These are phyloP conservation scores for Euwallacea fornicatus DNA, from an alignment of 1,140 invertebrate species.

Conservation along the genomic window DNA sequence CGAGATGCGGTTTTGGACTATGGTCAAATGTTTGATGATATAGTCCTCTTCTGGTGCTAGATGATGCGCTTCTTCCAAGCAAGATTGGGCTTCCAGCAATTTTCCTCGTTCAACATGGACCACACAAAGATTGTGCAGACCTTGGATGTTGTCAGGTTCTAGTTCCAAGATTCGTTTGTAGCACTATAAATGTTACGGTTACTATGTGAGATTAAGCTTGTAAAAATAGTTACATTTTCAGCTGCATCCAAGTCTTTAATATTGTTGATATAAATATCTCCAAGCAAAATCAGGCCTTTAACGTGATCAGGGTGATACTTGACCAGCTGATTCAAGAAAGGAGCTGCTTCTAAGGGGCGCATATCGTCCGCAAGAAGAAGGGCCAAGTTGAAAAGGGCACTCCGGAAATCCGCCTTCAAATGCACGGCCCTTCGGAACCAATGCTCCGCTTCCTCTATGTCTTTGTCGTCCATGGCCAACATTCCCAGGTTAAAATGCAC, in stretches of 20 bases:
- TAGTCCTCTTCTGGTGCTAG: slow-evolving; percentile 89
- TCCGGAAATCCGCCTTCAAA: slow-evolving; percentile 83
- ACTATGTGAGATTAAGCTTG: no score
- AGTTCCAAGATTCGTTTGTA: slow-evolving; percentile 84
- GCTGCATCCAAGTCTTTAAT: slow-evolving; percentile 92
- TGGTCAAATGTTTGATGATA: slow-evolving; percentile 83
- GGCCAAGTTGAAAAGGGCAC: slow-evolving; percentile 93
- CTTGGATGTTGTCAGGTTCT: slow-evolving; percentile 91
- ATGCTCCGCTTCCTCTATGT: slow-evolving; percentile 82
- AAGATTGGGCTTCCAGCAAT: slow-evolving; percentile 78
- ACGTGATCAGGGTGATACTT: slow-evolving; percentile 91
- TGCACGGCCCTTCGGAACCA: slow-evolving; percentile 87
- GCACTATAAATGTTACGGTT: slow-evolving; percentile 61
- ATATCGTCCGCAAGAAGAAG: slow-evolving; percentile 85
- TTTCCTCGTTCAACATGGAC: slow-evolving; percentile 91
- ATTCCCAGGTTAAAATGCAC: slow-evolving; percentile 91
- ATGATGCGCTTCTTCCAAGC: slow-evolving; percentile 75
- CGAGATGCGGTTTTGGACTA: slow-evolving; percentile 74
- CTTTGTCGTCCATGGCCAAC: slow-evolving; percentile 93
- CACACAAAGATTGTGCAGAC: slow-evolving; percentile 93
- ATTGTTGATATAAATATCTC: slow-evolving; percentile 96
- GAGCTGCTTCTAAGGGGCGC: slow-evolving; percentile 86
- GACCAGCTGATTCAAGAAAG: slow-evolving; percentile 89
- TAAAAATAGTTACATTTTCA: slow-evolving; percentile 68
- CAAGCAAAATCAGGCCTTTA: slow-evolving; percentile 91